Base-by-base conservation (phyloP, 2,888 invertebrate species). In the Zele albiditarsus region DNA sequence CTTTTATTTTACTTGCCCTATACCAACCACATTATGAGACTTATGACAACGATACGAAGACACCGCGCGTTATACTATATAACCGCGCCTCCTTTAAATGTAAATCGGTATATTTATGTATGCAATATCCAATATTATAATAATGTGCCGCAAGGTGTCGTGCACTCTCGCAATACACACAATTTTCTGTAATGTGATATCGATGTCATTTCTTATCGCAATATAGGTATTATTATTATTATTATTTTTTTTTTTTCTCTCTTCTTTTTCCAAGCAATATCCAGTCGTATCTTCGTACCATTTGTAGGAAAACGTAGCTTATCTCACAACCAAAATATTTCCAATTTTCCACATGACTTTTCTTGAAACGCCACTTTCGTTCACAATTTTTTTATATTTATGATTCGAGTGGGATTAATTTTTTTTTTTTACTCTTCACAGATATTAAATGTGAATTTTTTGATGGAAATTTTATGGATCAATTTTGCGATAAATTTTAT, bases 91-190 rank as follows among this genome's bases (percentile, higher is more conserved):
- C 77, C 76, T 75, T 71, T 73, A 71, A 77, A 80, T 80, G 80
- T 73, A 79, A 79, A 79, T 80, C 77, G 80, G 73, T 79, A 80
- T 79, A 80, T 80, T 79, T 79, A 80, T 80, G 78, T 73, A 78
- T 80, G 75, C 77, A 78, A 80, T 80, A 79, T 79, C 80, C 75
- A 73, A 78, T 78, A 78, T 80, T 79, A 77, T 79, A 78, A 76
- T 74, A 65, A 53, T 77, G 60, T 72, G 66, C 75, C 76, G 71
- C 73, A 71, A 77, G 73, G 75, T 78, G 75, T 69, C 31, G 33
- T 46, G 20, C 20, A 53, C 53, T 27, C 25, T 63, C 33, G 38
- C 66, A 70, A 67, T 63, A 62, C 65, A n/a, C 38, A 73, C 38
- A 23, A 27, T 75, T 38, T 75, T 67, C 46, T 42, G 49, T 60